Conservation (phyloP, 2,797 vertebrate genomes). For the Alauda arvensis region DNA sequence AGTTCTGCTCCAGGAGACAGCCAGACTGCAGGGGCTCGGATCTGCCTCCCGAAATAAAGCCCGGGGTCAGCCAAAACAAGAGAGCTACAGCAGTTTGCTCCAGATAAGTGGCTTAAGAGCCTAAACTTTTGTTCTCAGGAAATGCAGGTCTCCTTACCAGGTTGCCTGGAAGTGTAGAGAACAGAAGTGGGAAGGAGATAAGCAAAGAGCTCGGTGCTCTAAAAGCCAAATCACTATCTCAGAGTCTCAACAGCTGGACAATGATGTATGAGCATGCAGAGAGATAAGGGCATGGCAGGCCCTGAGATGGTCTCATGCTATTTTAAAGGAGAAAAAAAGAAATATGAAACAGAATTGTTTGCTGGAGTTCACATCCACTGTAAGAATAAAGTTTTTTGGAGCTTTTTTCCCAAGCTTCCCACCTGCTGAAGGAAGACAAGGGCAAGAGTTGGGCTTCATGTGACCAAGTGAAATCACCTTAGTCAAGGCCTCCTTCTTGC, state of each 20-base stretch:
- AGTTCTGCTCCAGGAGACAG: background rate
- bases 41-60: background rate
- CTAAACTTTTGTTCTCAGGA: background rate
- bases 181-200: conserved; percentile 1
- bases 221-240: background rate
- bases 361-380: background rate
- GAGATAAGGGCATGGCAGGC: background rate
- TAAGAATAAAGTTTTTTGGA: background rate
- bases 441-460: background rate
- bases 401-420: background rate
- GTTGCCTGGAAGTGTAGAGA: background rate
- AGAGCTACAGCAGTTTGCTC: background rate
- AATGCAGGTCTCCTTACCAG: background rate
- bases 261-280: conserved; percentile 23
- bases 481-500: background rate
- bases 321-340: background rate
- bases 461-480: background rate
- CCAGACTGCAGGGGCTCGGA: background rate
- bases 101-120: background rate
- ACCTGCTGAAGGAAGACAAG: background rate
- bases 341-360: background rate
- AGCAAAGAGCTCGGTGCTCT: background rate
- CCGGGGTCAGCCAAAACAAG: background rate
- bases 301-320: background rate
- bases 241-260: background rate